These are phyloP conservation scores for Sarcophaga subvicina DNA, from an alignment of 2,888 invertebrate genomes.

Conservation along the genomic window DNA sequence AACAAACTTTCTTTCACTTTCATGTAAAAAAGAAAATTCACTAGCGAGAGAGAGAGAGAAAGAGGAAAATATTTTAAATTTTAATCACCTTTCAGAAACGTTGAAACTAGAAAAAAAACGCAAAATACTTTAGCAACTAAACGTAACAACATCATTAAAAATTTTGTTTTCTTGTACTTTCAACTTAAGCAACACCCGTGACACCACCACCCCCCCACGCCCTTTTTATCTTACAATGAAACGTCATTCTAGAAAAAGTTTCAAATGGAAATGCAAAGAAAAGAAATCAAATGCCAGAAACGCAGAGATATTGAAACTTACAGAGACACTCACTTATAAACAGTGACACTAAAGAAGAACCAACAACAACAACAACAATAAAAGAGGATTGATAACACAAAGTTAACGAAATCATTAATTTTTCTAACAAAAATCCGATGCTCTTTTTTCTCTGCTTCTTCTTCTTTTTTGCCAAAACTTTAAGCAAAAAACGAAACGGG, in stretches of 20 bases:
- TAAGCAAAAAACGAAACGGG: too few relatives aligned
- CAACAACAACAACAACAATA: not conserved
- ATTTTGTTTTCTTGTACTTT: not conserved
- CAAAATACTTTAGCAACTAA: slow-evolving; percentile 13
- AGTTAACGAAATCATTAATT: slow-evolving; percentile 38
- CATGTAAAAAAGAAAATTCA: not conserved
- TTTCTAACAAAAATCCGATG: too few relatives aligned
- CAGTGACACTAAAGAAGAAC: too few relatives aligned
- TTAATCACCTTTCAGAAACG: slow-evolving; percentile 37
- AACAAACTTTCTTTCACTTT: slow-evolving; percentile 1
- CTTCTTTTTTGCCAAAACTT: too few relatives aligned
- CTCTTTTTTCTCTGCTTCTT: too few relatives aligned
- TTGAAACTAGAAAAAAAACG: not conserved
- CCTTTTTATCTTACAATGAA: not conserved
- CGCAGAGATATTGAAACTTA: too few relatives aligned
- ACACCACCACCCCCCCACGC: rapidly evolving
- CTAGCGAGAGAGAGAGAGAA: not conserved
- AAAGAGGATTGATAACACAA: slow-evolving; percentile 36
- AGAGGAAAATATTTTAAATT: slow-evolving; percentile 12
- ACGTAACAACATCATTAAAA: slow-evolving; percentile 37
- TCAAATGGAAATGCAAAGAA: slow-evolving; percentile 17
- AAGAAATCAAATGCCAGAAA: not conserved
- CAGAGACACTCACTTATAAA: too few relatives aligned
- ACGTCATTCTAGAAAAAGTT: slow-evolving; percentile 17
- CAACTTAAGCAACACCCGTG: too few relatives aligned